Evolutionary conservation across 1,140 invertebrate genomes (phyloP).

Genomic region (Phortica variegata): DNA sequence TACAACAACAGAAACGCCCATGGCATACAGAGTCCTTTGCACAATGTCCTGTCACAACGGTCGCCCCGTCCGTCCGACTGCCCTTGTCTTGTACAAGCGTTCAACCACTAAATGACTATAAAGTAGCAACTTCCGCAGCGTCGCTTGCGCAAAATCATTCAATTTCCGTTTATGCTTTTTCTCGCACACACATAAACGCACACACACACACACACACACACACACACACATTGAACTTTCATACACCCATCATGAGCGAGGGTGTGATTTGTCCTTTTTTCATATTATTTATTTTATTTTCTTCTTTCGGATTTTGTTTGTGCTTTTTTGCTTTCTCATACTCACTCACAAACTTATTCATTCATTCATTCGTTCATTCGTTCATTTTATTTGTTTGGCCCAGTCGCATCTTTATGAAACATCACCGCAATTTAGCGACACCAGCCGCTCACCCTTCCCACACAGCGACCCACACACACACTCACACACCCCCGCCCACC

Average conservation of each 20-base stretch:
- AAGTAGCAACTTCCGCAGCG: slow-evolving; percentile 55
- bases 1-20: too few species aligned
- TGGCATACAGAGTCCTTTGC: too few species aligned
- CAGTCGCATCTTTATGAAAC: slow-evolving; percentile 38
- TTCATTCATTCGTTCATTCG: background rate
- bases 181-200: slow-evolving; percentile 35
- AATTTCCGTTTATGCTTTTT: slow-evolving; percentile 43
- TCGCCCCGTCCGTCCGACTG: too few species aligned
- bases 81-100: too few species aligned
- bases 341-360: background rate
- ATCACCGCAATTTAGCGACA: slow-evolving; percentile 50
- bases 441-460: slow-evolving; percentile 8
- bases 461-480: background rate
- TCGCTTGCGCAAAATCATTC: slow-evolving; percentile 56
- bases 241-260: slow-evolving; percentile 41
- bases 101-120: slow-evolving; percentile 56
- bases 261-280: slow-evolving; percentile 54
- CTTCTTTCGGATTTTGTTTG: background rate
- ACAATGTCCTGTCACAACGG: too few species aligned
- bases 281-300: background rate
- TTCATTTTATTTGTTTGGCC: background rate
- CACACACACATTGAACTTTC: background rate
- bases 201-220: background rate
- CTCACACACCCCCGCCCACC: slow-evolving; percentile 3
- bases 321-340: slow-evolving; percentile 10